These are phyloP conservation scores for Psilanteris sp. DNA, from an alignment of 1,140 invertebrate genomes.

Conservation along the genomic window DNA sequence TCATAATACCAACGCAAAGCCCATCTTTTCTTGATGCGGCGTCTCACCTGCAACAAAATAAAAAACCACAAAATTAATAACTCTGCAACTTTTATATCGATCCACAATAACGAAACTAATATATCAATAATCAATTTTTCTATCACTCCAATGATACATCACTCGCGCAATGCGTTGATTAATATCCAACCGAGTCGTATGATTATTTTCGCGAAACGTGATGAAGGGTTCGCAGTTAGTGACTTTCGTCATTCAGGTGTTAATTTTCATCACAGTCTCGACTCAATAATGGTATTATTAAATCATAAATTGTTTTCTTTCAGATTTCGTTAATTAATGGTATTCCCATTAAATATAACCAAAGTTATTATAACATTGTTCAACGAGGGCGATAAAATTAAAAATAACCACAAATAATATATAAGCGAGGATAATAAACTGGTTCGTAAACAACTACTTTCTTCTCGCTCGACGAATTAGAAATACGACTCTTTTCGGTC, in stretches of 20 bases:
- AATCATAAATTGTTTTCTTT: too few relatives aligned
- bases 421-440: too few relatives aligned
- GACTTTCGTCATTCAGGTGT: conserved; percentile 24
- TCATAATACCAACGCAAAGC: conserved; percentile 10
- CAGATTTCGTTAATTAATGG: conserved; percentile 32
- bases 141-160: conserved; percentile 16
- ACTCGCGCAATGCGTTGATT: conserved; percentile 25
- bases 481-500: too few relatives aligned
- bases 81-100: conserved; percentile 16
- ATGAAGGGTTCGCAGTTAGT: conserved; percentile 26
- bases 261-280: conserved; percentile 11
- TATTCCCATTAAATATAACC: conserved; percentile 2
- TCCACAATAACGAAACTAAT: conserved; percentile 17
- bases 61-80: conserved; percentile 29
- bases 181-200: conserved; percentile 24
- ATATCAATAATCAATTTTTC: conserved; percentile 22
- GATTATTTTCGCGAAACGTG: conserved; percentile 53
- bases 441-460: too few relatives aligned
- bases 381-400: too few relatives aligned
- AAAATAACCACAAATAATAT: too few relatives aligned
- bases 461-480: too few relatives aligned
- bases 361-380: too few relatives aligned
- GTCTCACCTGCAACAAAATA: conserved; percentile 42
- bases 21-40: not conserved
- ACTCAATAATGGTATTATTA: too few relatives aligned